phyloP scores from a whole-genome alignment of 2,797 vertebrate genomes.

The Setipinna tenuifilis region DNA sequence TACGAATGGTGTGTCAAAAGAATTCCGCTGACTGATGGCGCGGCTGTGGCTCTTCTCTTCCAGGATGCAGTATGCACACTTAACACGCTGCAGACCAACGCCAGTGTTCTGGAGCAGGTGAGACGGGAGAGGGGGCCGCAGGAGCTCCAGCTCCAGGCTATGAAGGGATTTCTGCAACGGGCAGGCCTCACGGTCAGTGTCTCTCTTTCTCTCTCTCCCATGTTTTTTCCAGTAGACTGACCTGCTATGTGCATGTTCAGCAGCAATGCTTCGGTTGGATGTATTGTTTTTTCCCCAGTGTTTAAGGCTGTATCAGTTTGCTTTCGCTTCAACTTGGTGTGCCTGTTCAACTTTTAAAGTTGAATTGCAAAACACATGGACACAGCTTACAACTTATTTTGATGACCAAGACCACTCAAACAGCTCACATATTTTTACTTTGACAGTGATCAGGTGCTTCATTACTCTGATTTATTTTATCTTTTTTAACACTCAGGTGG shows the following conservation, averaged over 20 bases:
- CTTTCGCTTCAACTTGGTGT: background rate
- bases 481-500: conserved; percentile 75
- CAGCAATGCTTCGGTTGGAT: background rate
- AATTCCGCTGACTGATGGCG: background rate
- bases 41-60: background rate
- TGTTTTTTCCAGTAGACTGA: background rate
- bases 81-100: conserved; percentile 94
- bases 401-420: background rate
- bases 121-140: conserved; percentile 78
- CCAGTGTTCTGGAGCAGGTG: conserved; percentile 85
- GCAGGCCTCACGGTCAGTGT: conserved; percentile 80
- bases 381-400: background rate
- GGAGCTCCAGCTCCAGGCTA: conserved; percentile 82
- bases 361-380: background rate
- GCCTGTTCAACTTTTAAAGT: background rate
- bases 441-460: background rate
- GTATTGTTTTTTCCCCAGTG: background rate
- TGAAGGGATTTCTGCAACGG: conserved; percentile 82
- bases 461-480: conserved; percentile 27
- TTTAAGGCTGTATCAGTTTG: background rate
- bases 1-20: background rate
- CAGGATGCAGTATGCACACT: conserved; percentile 91
- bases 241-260: background rate
- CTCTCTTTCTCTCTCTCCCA: background rate
- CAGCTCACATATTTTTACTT: background rate